Conservation (phyloP, 1,140 invertebrate species). For the Chironomus striatipennis region DNA sequence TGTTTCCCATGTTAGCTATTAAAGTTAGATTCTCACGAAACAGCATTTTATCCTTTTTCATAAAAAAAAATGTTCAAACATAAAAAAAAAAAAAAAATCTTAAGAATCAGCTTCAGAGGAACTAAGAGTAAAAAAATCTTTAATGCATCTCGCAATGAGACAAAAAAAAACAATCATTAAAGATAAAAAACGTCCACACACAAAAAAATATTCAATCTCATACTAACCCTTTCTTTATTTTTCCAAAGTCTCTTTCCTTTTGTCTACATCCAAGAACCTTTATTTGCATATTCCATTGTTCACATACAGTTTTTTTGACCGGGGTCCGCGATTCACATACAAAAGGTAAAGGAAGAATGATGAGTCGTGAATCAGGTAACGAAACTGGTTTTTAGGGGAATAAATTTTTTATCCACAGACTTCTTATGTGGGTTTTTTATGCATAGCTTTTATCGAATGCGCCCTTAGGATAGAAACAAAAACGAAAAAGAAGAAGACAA, state of each 20-base stretch:
- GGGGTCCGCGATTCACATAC: neutral
- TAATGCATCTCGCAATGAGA: neutral
- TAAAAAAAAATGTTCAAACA: neutral
- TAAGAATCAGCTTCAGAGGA: no score
- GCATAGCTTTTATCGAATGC: neutral
- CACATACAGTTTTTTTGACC: constrained; percentile 18
- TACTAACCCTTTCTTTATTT: constrained; percentile 3
- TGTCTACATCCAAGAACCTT: neutral
- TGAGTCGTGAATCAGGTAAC: constrained; percentile 19
- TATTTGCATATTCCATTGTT: constrained; percentile 20
- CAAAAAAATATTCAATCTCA: neutral
- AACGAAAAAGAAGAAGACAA: neutral
- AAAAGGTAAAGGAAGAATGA: neutral
- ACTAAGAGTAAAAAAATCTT: neutral
- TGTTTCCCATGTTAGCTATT: constrained; percentile 3
- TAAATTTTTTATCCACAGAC: neutral
- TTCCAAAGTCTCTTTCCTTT: neutral
- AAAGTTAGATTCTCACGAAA: constrained; percentile 11
- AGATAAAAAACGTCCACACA: constrained; percentile 22
- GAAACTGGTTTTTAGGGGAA: constrained; percentile 18
- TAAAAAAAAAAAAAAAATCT: no score
- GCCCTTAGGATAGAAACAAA: neutral
- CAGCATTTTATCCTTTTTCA: constrained; percentile 2
- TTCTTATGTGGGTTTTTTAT: constrained; percentile 16
- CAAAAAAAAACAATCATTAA: constrained; percentile 5